These are phyloP conservation scores for Trachelus stipa DNA, from an alignment of 2,888 invertebrate genomes.

Conservation along the genomic window DNA sequence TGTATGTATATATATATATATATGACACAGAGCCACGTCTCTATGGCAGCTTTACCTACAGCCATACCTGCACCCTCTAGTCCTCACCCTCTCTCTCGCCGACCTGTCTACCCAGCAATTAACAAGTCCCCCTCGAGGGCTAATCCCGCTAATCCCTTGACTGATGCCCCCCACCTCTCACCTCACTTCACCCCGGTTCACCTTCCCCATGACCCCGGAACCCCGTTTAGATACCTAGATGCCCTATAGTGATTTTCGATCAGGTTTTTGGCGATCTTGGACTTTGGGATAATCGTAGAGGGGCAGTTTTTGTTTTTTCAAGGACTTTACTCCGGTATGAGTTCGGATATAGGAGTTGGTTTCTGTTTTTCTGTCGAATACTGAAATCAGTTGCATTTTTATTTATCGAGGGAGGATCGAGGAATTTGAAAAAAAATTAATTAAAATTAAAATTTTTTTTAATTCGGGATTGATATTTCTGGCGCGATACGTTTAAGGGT, in stretches of 20 bases:
- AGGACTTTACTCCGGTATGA: neutral
- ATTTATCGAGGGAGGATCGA: neutral
- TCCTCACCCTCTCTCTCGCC: constrained; percentile 30
- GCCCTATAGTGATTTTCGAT: neutral
- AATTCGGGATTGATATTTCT: too few species aligned
- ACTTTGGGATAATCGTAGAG: neutral
- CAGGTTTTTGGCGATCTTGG: neutral
- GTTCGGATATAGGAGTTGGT: neutral
- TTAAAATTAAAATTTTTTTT: neutral
- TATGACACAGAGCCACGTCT: neutral
- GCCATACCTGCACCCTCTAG: constrained; percentile 27
- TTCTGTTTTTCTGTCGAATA: neutral
- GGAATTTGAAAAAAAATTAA: neutral
- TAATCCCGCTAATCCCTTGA: constrained; percentile 67
- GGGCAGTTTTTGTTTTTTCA: neutral
- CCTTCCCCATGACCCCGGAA: constrained; percentile 20
- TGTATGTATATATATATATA: neutral
- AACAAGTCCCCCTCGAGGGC: constrained; percentile 65
- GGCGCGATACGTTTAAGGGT: too few species aligned
- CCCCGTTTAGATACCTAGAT: neutral
- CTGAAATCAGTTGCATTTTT: neutral
- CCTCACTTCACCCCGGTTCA: constrained; percentile 24
- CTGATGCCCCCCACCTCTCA: constrained; percentile 56
- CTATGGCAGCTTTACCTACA: constrained; percentile 18
- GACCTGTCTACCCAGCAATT: constrained; percentile 61